Evolutionary conservation across 1,140 invertebrate genomes (phyloP), one percentile per base, ranked within the genome.

Genomic region (Pinna nobilis): DNA sequence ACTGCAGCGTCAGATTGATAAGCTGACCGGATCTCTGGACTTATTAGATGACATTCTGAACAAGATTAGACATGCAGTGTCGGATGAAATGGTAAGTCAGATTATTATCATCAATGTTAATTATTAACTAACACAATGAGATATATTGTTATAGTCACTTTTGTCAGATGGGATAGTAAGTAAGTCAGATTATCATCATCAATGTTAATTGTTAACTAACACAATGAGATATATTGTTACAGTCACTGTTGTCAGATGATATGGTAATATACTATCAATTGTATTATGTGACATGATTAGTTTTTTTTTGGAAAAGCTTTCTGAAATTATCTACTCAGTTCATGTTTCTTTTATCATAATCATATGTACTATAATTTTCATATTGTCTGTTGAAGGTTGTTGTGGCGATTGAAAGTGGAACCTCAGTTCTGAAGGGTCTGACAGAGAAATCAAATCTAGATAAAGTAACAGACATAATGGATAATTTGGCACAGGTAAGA

Each of bases 51-150:
- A 77, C 33, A 77, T 85, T 47, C 39, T 83, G 20, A 53, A 79
- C 28, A 78, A 67, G 41, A 85, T 85, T 25, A 68, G 79, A 32
- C 78, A 85, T 55, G 77, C 82, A 37, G 76, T 78, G 32, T 79
- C 80, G 20, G 80, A 85, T 78, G 83, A 83, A 67, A 83, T 81
- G 83, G 83, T 83, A 50, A 77, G 39, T 64, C 18, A 30, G 18
- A 13, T 23, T 47, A 28, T 47, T 15, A 20, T 18, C 7, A 70
- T 13, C 3, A 4, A 41, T 65, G 0, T 30, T 20, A 1, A 13
- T 18, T 61, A 20, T 60, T 47, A 9, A 11, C 35, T 15, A 1
- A 37, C 18, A 18, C 23, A 28, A 30, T 0, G 30, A 30, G 15
- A n/a, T 9, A n/a, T 60, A 32, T 9, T 23, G 5, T 41, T 47